Base-by-base conservation (phyloP, 1,140 invertebrate species). In the Brachionus paranguensis region DNA sequence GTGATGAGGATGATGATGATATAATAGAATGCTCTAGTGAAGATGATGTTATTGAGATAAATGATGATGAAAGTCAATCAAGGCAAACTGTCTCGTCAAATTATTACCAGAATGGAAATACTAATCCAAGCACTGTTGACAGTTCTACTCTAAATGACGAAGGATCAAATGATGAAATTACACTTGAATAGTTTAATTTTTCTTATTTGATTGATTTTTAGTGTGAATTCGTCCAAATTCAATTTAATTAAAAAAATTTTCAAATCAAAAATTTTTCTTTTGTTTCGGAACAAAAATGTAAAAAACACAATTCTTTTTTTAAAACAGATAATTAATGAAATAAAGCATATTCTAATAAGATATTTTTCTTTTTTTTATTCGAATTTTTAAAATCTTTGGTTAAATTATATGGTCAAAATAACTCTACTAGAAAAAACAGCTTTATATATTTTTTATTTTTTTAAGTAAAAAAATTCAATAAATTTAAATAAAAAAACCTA, bases 11-110 rank as follows among this genome's bases (percentile, higher is more conserved):
- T 10, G 72, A 76, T 50, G 72, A 76, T 76, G 43, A 76, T 76
- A 24, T 76, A 50, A 76, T 76, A 20, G 72, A 76, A 24, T 76
- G 72, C 27, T 27, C 20, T 11, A 76, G 72, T 76, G 72, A 47
- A 47, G 20, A 53, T 24, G 72, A 76, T 76, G 45, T 76, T 5
- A 76, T 76, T 29, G 72, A 76, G 33, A 20, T 76, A 50, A 76
- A 76, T 29, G 72, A 76, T 76, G 72, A 76, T 47, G 43, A 47
- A 33, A 76, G 72, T 50, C 72, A 74, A 74, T 74, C 70, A 24
- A 70, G 65, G 41, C 65, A 74, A 74, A 74, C 33, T 27, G 70
- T 7, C n/a, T n/a, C 10, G n/a, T 74, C 70, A 10, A 27, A 74
- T 43, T 74, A 29, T n/a, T 50, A 76, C 43, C 72, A 76, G 29